Percentiles rank a stretch among this genome's conserved stretches.
These are phyloP conservation scores for Chaetodon trifasciatus DNA, from an alignment of 2,797 vertebrate genomes.

Conservation along the genomic window DNA sequence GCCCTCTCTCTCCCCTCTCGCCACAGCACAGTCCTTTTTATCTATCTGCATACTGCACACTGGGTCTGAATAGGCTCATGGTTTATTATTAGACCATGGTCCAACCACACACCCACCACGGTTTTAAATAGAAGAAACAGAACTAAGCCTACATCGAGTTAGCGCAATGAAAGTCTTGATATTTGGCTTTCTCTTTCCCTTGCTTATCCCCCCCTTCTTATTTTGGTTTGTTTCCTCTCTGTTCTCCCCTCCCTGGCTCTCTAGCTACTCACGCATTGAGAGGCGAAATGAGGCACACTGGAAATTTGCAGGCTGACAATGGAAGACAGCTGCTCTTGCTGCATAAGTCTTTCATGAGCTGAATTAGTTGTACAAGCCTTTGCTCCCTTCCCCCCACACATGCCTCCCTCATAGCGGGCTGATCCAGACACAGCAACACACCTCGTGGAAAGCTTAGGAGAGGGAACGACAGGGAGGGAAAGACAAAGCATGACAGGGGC, in stretches of 20 bases:
- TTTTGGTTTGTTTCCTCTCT: constrained; percentile 72
- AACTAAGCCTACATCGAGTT: constrained; percentile 45
- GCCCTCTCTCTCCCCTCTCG: constrained; percentile 79
- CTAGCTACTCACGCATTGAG: constrained; percentile 81
- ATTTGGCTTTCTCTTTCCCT: constrained; percentile 54
- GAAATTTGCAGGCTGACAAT: constrained; percentile 88
- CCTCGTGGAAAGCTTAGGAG: constrained; percentile 76
- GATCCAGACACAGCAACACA: constrained; percentile 78
- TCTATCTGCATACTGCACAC: constrained; percentile 68
- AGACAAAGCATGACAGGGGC: constrained; percentile 76
- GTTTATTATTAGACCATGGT: constrained; percentile 83
- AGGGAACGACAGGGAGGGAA: constrained; percentile 48
- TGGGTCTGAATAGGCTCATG: constrained; percentile 67
- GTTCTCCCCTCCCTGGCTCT: constrained; percentile 64
- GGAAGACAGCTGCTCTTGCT: constrained; percentile 88
- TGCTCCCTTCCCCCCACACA: constrained; percentile 75
- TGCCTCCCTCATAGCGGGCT: constrained; percentile 64
- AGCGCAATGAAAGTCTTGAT: constrained; percentile 62
- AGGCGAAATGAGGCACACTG: constrained; percentile 86
- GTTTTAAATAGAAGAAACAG: constrained; percentile 68
- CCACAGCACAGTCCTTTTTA: constrained; percentile 71
- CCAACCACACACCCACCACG: constrained; percentile 68
- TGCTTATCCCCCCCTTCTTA: constrained; percentile 28
- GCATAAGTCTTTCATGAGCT: constrained; percentile 87
- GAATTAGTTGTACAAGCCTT: constrained; percentile 86